These are phyloP conservation scores for Tetramorium bicarinatum DNA, from an alignment of 2,888 invertebrate species.

Conservation along the genomic window DNA sequence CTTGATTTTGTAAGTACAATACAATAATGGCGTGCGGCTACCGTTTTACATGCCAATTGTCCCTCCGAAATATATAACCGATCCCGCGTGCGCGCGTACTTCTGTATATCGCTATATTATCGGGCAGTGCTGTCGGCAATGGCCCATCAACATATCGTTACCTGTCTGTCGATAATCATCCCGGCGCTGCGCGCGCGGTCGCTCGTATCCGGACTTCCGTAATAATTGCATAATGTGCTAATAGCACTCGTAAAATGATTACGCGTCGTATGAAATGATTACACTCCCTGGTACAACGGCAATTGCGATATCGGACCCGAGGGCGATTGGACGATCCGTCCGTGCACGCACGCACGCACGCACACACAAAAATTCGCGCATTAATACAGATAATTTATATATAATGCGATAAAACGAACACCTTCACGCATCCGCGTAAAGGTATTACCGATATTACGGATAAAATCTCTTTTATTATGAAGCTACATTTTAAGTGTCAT, in stretches of 20 bases:
- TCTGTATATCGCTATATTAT: constrained; percentile 38
- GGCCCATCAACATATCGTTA: constrained; percentile 54
- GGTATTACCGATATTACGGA: neutral
- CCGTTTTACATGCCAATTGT: constrained; percentile 48
- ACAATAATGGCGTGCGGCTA: constrained; percentile 24
- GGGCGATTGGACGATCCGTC: neutral
- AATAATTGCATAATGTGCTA: constrained; percentile 58
- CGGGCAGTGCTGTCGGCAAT: constrained; percentile 36
- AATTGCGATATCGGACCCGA: constrained; percentile 28
- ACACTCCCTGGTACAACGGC: constrained; percentile 22
- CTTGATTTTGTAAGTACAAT: constrained; percentile 50
- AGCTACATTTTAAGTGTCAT: neutral
- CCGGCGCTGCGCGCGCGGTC: constrained; percentile 36
- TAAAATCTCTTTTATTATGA: neutral
- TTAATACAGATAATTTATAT: constrained; percentile 31
- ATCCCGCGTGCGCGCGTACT: neutral
- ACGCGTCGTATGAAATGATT: constrained; percentile 54
- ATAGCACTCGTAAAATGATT: constrained; percentile 56
- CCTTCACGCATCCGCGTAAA: neutral
- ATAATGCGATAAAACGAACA: neutral
- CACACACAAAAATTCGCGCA: constrained; percentile 11
- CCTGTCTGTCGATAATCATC: constrained; percentile 57
- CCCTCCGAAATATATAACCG: constrained; percentile 42
- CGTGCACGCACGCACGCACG: neutral
- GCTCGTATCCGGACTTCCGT: constrained; percentile 51